Base-by-base conservation (phyloP, 2,888 invertebrate species). In the Malachius bipustulatus region DNA sequence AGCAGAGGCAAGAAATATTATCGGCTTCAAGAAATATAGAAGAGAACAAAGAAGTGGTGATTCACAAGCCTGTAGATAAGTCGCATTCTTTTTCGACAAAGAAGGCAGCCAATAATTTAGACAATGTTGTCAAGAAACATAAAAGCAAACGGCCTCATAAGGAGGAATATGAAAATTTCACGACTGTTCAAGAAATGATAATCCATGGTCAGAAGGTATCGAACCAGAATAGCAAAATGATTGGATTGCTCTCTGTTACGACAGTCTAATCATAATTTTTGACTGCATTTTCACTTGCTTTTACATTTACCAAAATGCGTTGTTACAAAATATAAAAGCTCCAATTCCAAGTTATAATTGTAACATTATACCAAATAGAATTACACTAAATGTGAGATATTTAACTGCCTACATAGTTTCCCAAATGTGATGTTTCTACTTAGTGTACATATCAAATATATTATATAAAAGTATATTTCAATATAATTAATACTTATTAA, bases 161-260 rank as follows among this genome's bases (percentile, higher is more conserved):
- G 54, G 39, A 66, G 59, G 51, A 63, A 55, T 41, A 56, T 49
- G 36, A 63, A 49, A 68, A 71, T 54, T 71, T 72, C 54, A 63
- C 68, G 32, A 67, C 71, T 12, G 67, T 73, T 12, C 71, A 73
- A 50, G 71, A 73, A 52, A 67, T 71, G 59, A 52, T 73, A 43
- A 69, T 69, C 4, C 71, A 73, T 44, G 55, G 56, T 38, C 49
- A 58, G 6, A 59, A 58, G 43, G 48, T 56, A 14, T 54, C 63
- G 12, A 56, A 61, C 50, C 48, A 55, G 32, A 59, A 58, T 38
- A 60, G 62, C 33, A 75, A 75, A 56, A 65, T 73, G 61, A 66
- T 69, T 56, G 73, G 72, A 39, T 61, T 73, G 14, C 55, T 70
- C 27, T 70, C 70, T 32, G 70, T 69, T 19, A 70, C 70, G 16